Percentiles rank a stretch among this genome's conserved stretches.
These are phyloP conservation scores for Rhagonycha fulva DNA, from an alignment of 2,888 invertebrate species.

Conservation along the genomic window DNA sequence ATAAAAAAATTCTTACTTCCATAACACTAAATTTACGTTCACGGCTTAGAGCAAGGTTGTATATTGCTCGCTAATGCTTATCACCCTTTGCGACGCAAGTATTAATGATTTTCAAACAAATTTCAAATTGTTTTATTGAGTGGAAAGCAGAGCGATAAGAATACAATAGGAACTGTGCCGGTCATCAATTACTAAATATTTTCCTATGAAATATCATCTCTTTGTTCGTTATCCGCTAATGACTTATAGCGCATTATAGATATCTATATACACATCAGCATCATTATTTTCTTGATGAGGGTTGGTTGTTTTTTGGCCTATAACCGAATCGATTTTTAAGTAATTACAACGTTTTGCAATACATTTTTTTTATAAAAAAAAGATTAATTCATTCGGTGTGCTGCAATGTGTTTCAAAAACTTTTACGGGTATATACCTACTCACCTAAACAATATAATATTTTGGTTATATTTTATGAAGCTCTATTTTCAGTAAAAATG, in stretches of 20 bases:
- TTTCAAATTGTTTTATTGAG: constrained; percentile 54
- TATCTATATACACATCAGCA: constrained; percentile 1
- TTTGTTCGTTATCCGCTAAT: constrained; percentile 25
- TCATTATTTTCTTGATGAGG: constrained; percentile 5
- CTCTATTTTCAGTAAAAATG: background rate
- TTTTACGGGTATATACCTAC: background rate
- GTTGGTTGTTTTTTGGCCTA: background rate
- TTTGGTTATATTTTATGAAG: background rate
- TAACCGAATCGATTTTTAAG: background rate
- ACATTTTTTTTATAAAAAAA: background rate
- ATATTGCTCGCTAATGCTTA: background rate
- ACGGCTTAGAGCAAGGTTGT: background rate
- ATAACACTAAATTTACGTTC: background rate
- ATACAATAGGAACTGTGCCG: constrained; percentile 26
- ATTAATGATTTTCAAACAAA: constrained; percentile 40
- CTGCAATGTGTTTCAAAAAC: background rate
- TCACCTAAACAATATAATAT: background rate
- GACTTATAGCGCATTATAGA: constrained; percentile 10
- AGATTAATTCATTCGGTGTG: background rate
- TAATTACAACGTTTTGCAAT: background rate
- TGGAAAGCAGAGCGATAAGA: constrained; percentile 53
- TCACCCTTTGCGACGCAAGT: constrained; percentile 8
- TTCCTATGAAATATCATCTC: constrained; percentile 16
- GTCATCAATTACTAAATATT: constrained; percentile 28
- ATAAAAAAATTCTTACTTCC: background rate